Conservation (phyloP, 1,140 invertebrate genomes). For the Nasonia vitripennis region DNA sequence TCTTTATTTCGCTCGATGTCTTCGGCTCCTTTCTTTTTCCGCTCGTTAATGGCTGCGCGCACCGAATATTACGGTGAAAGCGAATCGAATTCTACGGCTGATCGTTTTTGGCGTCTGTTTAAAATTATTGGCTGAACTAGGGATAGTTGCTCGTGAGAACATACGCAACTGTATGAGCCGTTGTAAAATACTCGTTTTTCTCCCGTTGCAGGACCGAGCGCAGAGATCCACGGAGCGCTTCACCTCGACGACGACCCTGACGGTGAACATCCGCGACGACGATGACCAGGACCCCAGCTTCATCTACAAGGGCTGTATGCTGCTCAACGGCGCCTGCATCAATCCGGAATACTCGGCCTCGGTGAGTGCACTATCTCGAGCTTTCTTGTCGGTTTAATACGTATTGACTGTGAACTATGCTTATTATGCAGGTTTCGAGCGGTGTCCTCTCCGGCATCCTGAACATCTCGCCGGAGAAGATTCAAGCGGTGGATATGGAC, state of each 20-base stretch:
- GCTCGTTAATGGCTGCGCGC: background rate
- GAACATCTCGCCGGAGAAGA: slow-evolving; percentile 89
- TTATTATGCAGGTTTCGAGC: slow-evolving; percentile 82
- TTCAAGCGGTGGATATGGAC: slow-evolving; percentile 92
- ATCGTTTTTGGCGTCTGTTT: no score
- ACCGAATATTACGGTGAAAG: slow-evolving; percentile 44
- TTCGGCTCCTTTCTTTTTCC: background rate
- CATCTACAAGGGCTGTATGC: slow-evolving; percentile 87
- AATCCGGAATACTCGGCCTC: slow-evolving; percentile 87
- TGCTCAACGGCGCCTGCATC: slow-evolving; percentile 86
- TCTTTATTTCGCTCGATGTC: background rate
- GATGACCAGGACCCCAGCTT: slow-evolving; percentile 93
- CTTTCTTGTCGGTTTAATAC: background rate
- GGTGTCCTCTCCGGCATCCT: slow-evolving; percentile 88
- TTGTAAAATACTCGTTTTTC: background rate
- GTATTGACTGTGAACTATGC: background rate
- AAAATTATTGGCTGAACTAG: background rate
- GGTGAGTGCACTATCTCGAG: slow-evolving; percentile 68
- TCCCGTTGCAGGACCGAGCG: slow-evolving; percentile 84
- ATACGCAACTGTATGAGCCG: background rate
- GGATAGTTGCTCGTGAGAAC: background rate
- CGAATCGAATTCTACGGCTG: background rate
- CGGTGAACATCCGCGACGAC: slow-evolving; percentile 89
- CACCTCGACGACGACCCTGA: slow-evolving; percentile 89
- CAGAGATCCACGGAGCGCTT: slow-evolving; percentile 83